These are phyloP conservation scores for Petrocephalus microphthalmus DNA, from an alignment of 2,113 vertebrate species.

Conservation along the genomic window DNA sequence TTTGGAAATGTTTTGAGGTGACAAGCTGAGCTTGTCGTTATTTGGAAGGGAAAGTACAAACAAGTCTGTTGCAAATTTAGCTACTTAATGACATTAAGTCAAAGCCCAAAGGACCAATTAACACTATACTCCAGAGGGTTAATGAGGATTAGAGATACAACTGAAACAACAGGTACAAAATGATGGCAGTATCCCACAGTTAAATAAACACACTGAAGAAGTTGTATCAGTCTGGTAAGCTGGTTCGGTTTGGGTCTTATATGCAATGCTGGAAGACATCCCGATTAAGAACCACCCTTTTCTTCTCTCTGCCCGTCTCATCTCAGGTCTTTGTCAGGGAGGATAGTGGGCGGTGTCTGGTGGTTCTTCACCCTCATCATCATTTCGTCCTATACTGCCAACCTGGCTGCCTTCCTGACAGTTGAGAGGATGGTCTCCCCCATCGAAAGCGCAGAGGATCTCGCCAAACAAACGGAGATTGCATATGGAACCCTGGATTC, in stretches of 20 bases:
- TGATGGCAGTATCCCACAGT: neutral
- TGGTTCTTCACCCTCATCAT: conserved; percentile 99
- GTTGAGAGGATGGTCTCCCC: conserved; percentile 99
- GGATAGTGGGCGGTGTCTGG: conserved; percentile 98
- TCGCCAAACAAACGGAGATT: conserved; percentile 98
- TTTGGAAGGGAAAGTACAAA: neutral
- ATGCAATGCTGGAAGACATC: neutral
- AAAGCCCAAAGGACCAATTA: neutral
- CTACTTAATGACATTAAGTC: neutral
- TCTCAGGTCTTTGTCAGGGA: conserved; percentile 90
- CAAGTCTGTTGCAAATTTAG: neutral
- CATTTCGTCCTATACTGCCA: conserved; percentile 99
- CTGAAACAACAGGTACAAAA: neutral
- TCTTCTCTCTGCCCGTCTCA: conserved; percentile 31
- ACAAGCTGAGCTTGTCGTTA: neutral
- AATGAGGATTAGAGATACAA: neutral
- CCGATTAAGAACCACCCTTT: neutral
- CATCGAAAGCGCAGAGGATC: conserved; percentile 96
- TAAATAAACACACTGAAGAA: neutral
- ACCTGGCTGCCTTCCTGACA: conserved; percentile 97
- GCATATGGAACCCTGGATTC: conserved; percentile 97
- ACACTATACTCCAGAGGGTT: neutral
- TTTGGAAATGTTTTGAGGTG: neutral
- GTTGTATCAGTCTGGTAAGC: neutral
- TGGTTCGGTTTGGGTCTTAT: conserved; percentile 12